A percentile compares a stretch with the other conserved stretches of the same genome.
Evolutionary conservation across 2,113 vertebrate species (phyloP).

Genomic region (Scomber scombrus): DNA sequence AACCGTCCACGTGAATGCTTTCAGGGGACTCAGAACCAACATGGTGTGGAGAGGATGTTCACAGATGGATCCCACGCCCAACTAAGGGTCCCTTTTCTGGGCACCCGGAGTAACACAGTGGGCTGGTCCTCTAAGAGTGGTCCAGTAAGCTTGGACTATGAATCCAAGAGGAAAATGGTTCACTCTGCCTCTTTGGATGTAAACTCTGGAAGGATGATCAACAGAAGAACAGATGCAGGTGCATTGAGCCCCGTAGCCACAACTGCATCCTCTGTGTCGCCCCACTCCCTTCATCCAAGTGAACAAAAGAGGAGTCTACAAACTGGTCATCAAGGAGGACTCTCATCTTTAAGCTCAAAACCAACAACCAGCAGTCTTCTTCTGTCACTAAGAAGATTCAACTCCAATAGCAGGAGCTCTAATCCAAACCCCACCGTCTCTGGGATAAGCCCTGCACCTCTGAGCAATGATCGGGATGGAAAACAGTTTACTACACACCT

Average conservation of each 20-base stretch:
- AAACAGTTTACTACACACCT: constrained; percentile 28
- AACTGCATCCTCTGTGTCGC: constrained; percentile 7
- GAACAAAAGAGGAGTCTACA: constrained; percentile 63
- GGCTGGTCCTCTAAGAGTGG: constrained; percentile 75
- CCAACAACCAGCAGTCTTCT: constrained; percentile 83
- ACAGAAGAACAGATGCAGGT: constrained; percentile 25
- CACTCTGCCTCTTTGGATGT: constrained; percentile 65
- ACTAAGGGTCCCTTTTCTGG: constrained; percentile 52
- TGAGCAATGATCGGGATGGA: constrained; percentile 37
- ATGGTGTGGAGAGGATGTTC: constrained; percentile 36
- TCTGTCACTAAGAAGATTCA: constrained; percentile 77
- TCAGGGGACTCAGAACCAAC: constrained; percentile 34
- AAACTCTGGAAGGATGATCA: constrained; percentile 43
- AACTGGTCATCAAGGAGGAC: constrained; percentile 43
- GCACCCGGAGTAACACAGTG: constrained; percentile 54
- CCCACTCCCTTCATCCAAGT: constrained; percentile 46
- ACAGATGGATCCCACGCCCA: constrained; percentile 20
- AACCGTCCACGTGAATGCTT: constrained; percentile 19
- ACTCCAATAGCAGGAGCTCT: constrained; percentile 55
- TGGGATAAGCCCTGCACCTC: constrained; percentile 23
- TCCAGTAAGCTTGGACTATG: constrained; percentile 50
- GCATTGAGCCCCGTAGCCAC: constrained; percentile 10
- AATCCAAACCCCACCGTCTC: constrained; percentile 26
- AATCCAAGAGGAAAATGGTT: constrained; percentile 56
- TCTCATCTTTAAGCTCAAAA: constrained; percentile 72